phyloP scores from a whole-genome alignment of 2,113 vertebrate genomes.

The Pogonocichla stellata region DNA sequence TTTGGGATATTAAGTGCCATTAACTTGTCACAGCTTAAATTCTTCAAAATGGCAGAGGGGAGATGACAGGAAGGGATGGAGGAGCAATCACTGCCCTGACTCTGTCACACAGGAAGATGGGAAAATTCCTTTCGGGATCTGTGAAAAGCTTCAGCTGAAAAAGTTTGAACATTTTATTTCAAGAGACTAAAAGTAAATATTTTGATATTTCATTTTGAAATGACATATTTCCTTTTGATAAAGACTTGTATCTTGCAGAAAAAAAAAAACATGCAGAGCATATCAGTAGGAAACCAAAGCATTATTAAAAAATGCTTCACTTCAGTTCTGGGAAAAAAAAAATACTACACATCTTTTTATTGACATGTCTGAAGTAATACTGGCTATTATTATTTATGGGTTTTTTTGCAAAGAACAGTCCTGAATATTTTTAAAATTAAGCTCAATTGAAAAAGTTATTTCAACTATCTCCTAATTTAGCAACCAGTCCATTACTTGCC shows the following conservation, averaged over 20 bases:
- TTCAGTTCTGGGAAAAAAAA: background rate
- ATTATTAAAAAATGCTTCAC: background rate
- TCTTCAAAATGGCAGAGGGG: background rate
- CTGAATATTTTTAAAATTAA: background rate
- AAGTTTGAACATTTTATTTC: background rate
- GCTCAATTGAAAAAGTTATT: background rate
- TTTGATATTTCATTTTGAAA: background rate
- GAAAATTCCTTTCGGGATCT: background rate
- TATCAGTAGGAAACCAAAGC: background rate
- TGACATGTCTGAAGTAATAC: background rate
- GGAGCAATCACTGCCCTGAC: background rate
- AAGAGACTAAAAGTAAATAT: background rate
- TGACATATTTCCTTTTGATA: background rate
- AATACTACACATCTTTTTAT: background rate
- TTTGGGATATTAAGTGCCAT: background rate
- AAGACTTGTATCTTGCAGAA: background rate
- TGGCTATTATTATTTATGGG: background rate
- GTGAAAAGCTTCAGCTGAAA: background rate
- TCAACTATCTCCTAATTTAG: background rate
- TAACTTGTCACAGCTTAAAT: background rate
- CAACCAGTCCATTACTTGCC: background rate
- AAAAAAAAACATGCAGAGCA: background rate
- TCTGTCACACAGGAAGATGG: background rate
- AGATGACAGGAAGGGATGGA: background rate
- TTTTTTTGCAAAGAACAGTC: background rate